phyloP scores from a whole-genome alignment of 2,113 vertebrate genomes.

The Xiphias gladius region DNA sequence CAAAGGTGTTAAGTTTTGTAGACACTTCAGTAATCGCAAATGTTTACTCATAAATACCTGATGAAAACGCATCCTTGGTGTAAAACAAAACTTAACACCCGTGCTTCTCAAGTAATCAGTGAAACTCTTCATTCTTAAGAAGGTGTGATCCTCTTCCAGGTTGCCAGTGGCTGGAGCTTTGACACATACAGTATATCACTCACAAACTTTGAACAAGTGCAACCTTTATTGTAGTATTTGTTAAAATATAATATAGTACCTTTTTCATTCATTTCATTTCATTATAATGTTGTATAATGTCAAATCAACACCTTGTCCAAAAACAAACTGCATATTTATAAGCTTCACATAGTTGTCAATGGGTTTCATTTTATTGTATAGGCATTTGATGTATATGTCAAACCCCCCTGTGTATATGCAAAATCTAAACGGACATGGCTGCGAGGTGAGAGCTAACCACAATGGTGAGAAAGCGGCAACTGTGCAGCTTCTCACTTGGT shows the following conservation, averaged over 20 bases:
- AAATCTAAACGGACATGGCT: not conserved
- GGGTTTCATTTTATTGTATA: not conserved
- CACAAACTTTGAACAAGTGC: not conserved
- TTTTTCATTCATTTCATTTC: too few species aligned
- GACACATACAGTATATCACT: fast-evolving
- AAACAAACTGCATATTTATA: not conserved
- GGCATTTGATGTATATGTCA: not conserved
- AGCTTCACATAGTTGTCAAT: not conserved
- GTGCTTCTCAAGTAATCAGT: not conserved
- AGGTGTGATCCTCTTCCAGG: not conserved
- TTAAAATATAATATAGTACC: not conserved
- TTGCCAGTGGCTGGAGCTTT: not conserved
- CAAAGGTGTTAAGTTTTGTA: not conserved
- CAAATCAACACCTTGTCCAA: not conserved
- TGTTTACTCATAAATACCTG: not conserved
- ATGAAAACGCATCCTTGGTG: not conserved
- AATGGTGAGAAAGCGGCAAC: not conserved
- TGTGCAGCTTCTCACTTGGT: not conserved
- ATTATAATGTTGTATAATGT: too few species aligned
- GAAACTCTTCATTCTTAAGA: not conserved
- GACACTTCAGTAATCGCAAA: too few species aligned
- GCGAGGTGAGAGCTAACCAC: not conserved
- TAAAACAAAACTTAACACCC: not conserved
- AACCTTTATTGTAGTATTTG: not conserved
- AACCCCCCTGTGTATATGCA: not conserved